phyloP scores from a whole-genome alignment of 2,888 invertebrate genomes.

The Pyralis farinalis region DNA sequence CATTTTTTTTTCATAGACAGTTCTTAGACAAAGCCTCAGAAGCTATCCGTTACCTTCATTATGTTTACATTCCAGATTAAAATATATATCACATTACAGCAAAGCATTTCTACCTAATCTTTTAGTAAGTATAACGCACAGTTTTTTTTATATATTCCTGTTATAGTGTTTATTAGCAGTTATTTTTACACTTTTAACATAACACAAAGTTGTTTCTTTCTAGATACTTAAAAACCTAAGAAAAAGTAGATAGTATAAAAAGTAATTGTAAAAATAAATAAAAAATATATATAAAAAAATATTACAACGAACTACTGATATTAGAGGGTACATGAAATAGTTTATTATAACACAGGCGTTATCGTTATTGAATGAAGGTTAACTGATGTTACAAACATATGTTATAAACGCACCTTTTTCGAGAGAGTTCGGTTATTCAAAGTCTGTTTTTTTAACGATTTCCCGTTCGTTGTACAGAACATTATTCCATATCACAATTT shows the following conservation, averaged over 20 bases:
- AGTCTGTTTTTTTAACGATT: constrained; percentile 15
- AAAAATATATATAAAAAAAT: constrained; percentile 39
- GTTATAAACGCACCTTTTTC: constrained; percentile 10
- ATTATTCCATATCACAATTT: constrained; percentile 75
- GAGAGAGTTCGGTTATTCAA: constrained; percentile 13
- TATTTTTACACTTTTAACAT: constrained; percentile 24
- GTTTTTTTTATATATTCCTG: constrained; percentile 43
- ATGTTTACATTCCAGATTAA: constrained; percentile 56
- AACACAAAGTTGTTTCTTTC: constrained; percentile 29
- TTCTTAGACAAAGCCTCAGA: constrained; percentile 64
- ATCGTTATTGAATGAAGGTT: constrained; percentile 23
- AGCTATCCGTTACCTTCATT: constrained; percentile 60
- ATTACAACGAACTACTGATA: constrained; percentile 72
- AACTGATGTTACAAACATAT: constrained; percentile 15
- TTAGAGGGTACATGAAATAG: constrained; percentile 32
- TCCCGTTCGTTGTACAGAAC: constrained; percentile 20
- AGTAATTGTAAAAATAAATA: constrained; percentile 41
- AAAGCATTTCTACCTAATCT: constrained; percentile 24
- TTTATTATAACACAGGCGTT: constrained; percentile 36
- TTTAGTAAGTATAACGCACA: constrained; percentile 40
- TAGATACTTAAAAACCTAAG: constrained; percentile 55
- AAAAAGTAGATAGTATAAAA: constrained; percentile 59
- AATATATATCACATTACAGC: constrained; percentile 20
- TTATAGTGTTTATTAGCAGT: constrained; percentile 38
- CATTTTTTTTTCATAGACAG: constrained; percentile 40